Base-by-base conservation (phyloP, 2,113 vertebrate species). In the Nycticryphes semicollaris region DNA sequence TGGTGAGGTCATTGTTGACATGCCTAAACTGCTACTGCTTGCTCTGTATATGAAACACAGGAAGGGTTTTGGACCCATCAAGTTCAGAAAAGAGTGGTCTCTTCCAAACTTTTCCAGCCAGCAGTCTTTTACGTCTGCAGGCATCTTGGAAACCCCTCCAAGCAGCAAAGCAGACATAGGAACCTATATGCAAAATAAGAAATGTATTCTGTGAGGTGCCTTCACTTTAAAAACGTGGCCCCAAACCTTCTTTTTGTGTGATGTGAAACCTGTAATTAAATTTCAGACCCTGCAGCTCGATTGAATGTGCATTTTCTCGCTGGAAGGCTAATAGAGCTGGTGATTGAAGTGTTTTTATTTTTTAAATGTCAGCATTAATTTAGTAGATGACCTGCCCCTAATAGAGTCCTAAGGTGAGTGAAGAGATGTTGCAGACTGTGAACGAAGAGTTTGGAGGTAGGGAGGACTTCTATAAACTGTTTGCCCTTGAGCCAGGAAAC, bases 201-300 rank as follows among this genome's bases (percentile, higher is more conserved):
- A 54, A 78, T 67, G 45, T 64, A 12, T 12, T 81, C 60, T 69
- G 19, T 79, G 69, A 92, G 90, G 80, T 0, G 1, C 48, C 86
- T 94, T 90, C 48, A 9, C 88, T 94, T 94, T 66, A 89, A 96
- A 96, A 94, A 72, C 62, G 77, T 96, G 95, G 83, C 95, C 96
- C 70, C 92, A 90, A 95, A 96, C 95, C 95, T 96, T 87, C 90
- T 86, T 92, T 96, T 92, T 69, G 77, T 25, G 41, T 62, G 75
- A 89, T 3, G 37, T 66, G 86, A 87, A 89, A 84, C 73, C 82
- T 81, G 11, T 87, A 90, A 91, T 96, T 95, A 76, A 73, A 85
- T 87, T 90, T 89, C 66, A 82, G 90, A 91, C 89, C 96, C 95
- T 91, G 88, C 95, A 97, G 96, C 94, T 92, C 15, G n/a, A 82